These are phyloP conservation scores for Cyanoramphus novaezelandiae DNA, from an alignment of 2,113 vertebrate species.

Conservation along the genomic window DNA sequence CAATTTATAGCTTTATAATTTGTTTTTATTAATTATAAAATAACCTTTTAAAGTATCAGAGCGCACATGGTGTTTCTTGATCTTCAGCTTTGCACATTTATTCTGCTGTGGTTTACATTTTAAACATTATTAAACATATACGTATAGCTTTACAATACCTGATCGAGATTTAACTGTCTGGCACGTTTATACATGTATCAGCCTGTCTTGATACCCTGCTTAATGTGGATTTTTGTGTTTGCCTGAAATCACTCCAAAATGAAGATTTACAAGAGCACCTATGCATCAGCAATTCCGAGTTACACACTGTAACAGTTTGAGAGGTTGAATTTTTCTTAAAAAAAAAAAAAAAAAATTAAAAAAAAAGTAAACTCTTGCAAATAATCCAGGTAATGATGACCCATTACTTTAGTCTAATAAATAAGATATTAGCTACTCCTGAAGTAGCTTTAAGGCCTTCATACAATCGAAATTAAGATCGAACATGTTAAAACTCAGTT, in stretches of 20 bases:
- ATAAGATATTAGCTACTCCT: slow-evolving; percentile 74
- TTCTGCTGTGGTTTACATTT: slow-evolving; percentile 72
- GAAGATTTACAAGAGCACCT: slow-evolving; percentile 67
- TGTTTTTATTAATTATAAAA: slow-evolving; percentile 77
- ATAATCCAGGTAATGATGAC: slow-evolving; percentile 62
- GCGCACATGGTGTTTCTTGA: slow-evolving; percentile 64
- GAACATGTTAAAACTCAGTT: slow-evolving; percentile 77
- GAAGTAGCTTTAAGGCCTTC: slow-evolving; percentile 83
- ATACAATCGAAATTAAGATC: slow-evolving; percentile 73
- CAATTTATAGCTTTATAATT: slow-evolving; percentile 65
- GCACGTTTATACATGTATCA: slow-evolving; percentile 70
- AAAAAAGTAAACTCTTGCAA: slow-evolving; percentile 73
- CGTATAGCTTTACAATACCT: slow-evolving; percentile 78
- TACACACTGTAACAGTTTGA: slow-evolving; percentile 44
- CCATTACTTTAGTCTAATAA: slow-evolving; percentile 73
- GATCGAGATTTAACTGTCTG: slow-evolving; percentile 70
- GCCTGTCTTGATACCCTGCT: slow-evolving; percentile 39
- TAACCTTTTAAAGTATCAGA: slow-evolving; percentile 69
- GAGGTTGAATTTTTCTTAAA: slow-evolving; percentile 59
- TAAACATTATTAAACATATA: slow-evolving; percentile 74
- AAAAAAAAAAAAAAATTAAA: slow-evolving; percentile 48
- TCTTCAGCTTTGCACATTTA: slow-evolving; percentile 68
- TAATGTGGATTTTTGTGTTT: slow-evolving; percentile 34
- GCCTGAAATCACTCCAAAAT: slow-evolving; percentile 47
- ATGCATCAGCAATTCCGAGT: slow-evolving; percentile 34